Evolutionary conservation across 1,140 invertebrate species (phyloP), one percentile per base, ranked within the genome.

Genomic region (Cylas formicarius): DNA sequence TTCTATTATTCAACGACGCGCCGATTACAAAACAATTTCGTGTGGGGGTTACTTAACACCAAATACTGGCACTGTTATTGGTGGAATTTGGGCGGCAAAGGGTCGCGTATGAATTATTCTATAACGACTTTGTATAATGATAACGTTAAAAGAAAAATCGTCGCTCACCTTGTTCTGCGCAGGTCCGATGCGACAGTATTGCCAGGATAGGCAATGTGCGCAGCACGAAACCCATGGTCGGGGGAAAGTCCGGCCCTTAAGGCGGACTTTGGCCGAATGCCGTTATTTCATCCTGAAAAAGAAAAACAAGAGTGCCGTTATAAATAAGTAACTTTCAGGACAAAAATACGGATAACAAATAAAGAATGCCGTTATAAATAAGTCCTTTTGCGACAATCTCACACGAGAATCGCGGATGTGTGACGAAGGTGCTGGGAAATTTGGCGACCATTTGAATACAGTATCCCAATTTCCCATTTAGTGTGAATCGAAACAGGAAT

Each of bases 81-180:
- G 32, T 20, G 23, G 27, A 41, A 41, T 41, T 41, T 41, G 19
- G 29, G 14, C 29, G 29, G 4, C 29, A 31, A 7, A 31, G 13
- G 28, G 17, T 31, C 4, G 4, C 14, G n/a, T 31, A 16, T 6
- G 14, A 31, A 16, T 31, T 31, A 13, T 8, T 26, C n/a, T 26
- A 26, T 26, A 29, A 31, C 14, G 18, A 5, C n/a, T 9, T 31
- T 31, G 14, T 2, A 31, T 31, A 16, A 16, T 31, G 13, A 9
- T 31, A 7, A 6, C n/a, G n/a, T 31, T 16, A 31, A 31, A 31
- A 31, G 21, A 35, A 41, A 22, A 14, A 13, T 6, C 3, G 7
- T n/a, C 0, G 32, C 51, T 53, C 40, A 56, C 54, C 54, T 56
- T 56, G 54, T 51, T 56, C 54, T 23, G 50, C 51, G 17, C 18